Conservation (phyloP, 1,140 invertebrate genomes). For the Tachypleus tridentatus region DNA sequence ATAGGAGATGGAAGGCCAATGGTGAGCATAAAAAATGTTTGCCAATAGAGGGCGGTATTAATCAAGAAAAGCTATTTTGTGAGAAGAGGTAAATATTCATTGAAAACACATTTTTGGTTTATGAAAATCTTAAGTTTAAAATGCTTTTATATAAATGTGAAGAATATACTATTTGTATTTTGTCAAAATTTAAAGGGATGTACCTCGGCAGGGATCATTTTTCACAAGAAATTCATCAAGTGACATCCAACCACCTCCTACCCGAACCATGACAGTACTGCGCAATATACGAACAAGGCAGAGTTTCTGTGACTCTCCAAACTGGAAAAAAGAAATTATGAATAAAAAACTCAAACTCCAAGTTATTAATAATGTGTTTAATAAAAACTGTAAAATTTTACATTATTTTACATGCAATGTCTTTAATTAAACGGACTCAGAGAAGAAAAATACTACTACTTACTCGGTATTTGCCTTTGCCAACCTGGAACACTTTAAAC, state of each 20-base stretch:
- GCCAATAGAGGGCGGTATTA: too few relatives aligned
- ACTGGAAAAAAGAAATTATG: conserved; percentile 49
- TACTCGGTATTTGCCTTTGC: conserved; percentile 96
- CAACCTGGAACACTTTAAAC: conserved; percentile 96
- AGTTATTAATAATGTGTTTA: conserved; percentile 1
- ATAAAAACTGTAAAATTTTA: background rate
- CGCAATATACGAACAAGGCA: conserved; percentile 93
- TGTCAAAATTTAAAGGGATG: conserved; percentile 21
- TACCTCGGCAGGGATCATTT: conserved; percentile 99
- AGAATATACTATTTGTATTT: too few relatives aligned
- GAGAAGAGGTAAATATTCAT: too few relatives aligned
- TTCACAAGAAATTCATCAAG: conserved; percentile 98
- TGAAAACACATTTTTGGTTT: too few relatives aligned
- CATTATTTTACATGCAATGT: too few relatives aligned
- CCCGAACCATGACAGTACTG: conserved; percentile 98
- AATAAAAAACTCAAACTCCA: background rate
- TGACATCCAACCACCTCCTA: conserved; percentile 98
- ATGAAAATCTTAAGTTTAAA: too few relatives aligned
- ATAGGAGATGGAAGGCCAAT: too few relatives aligned
- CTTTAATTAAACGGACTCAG: too few relatives aligned
- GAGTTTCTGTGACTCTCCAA: conserved; percentile 96
- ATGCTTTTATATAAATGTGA: too few relatives aligned
- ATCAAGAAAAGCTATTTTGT: too few relatives aligned
- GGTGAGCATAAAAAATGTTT: too few relatives aligned
- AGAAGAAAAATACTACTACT: conserved; percentile 27